Evolutionary conservation across 2,113 vertebrate species (phyloP).

Genomic region (Grus americana): DNA sequence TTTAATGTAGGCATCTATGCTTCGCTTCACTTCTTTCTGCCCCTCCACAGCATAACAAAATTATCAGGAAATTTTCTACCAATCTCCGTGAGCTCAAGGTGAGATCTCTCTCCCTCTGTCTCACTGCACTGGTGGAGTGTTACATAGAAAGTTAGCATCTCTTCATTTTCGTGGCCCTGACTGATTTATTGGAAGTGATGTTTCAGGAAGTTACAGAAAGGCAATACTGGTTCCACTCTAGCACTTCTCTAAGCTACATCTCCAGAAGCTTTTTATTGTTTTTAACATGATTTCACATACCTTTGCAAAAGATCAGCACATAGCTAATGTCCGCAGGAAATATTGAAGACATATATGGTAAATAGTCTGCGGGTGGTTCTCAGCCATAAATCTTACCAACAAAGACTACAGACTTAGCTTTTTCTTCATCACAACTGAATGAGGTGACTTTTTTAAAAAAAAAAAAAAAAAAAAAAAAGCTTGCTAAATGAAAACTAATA

Average conservation of each 20-base stretch:
- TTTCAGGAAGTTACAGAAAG: background rate
- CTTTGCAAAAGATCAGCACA: background rate
- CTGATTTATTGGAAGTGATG: background rate
- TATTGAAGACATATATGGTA: background rate
- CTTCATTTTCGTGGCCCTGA: background rate
- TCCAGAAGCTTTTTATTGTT: background rate
- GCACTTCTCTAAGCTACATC: background rate
- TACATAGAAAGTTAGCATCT: fast-evolving
- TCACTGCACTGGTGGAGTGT: background rate
- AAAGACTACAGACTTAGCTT: background rate
- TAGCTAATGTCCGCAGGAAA: background rate
- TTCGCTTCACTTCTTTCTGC: background rate
- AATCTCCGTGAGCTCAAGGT: background rate
- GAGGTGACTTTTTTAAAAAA: background rate
- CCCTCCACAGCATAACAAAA: background rate
- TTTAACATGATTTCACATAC: background rate
- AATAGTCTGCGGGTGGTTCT: background rate
- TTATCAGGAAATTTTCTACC: background rate
- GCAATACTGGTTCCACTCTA: background rate
- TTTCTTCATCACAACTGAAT: background rate
- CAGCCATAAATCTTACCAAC: background rate
- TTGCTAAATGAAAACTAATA: background rate
- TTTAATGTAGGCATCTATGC: background rate
- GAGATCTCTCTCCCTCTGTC: background rate
- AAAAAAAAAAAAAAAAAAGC: background rate